Base-by-base conservation (phyloP, 2,113 vertebrate species). In the Chaetura pelagica region DNA sequence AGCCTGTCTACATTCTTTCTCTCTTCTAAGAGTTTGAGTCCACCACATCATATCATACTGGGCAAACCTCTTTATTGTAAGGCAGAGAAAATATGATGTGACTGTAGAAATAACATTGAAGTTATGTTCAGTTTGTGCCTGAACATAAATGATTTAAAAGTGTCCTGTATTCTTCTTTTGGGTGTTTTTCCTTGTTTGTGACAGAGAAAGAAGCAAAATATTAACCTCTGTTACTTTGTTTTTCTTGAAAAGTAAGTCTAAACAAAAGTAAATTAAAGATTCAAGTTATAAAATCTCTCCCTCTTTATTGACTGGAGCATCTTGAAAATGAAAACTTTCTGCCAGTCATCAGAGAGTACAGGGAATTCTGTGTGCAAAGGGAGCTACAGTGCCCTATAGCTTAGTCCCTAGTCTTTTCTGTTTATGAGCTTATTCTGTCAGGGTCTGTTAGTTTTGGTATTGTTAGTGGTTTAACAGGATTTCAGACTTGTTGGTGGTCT, bases 391-490 rank as follows among this genome's bases (percentile, higher is more conserved):
- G 44, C 49, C 94, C 89, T 46, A 32, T 71, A 64, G 22, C 78
- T 52, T 83, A 95, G 90, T 75, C 77, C n/a, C 3, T 40, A n/a
- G 11, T 59, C 93, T 69, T 71, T 61, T 90, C 82, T 87, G 79
- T 77, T 87, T 87, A 72, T 69, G 78, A 94, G 96, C 96, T 98
- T 95, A 91, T 81, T 86, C 89, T 49, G 78, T 97, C 96, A 96
- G 73, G 96, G 90, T 96, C 97, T 89, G 90, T 95, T 93, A 88
- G 90, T 66, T 96, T 97, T 95, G 95, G 97, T 98, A 97, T 97
- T 97, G 96, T 98, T 95, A 92, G 76, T 3, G 40, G 49, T 97
- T 97, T 98, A 98, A 98, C 83, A 96, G 93, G 97, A 97, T 98
- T 98, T 97, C 88, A 94, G 96, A 69, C 79, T 80, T 94, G 67